phyloP scores from a whole-genome alignment of 1,140 invertebrate species.

The Tetragonula clypearis region DNA sequence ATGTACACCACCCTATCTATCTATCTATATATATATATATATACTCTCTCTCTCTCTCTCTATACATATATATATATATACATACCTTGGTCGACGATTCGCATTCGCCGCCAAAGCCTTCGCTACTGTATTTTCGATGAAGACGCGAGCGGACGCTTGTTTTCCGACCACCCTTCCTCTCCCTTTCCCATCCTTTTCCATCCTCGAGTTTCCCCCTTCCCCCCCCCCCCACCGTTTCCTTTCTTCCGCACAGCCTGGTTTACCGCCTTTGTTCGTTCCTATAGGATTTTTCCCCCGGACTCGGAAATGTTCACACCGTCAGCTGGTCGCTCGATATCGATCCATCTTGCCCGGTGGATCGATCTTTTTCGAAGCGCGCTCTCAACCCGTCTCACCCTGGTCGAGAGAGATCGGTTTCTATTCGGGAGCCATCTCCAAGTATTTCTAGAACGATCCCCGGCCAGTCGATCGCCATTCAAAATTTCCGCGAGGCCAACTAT shows the following conservation, averaged over 20 bases:
- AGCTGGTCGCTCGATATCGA: constrained; percentile 17
- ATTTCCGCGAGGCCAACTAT: constrained; percentile 34
- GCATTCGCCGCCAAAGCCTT: constrained; percentile 6
- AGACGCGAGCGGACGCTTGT: constrained; percentile 13
- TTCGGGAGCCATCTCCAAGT: neutral
- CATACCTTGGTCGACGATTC: neutral
- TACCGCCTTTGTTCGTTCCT: constrained; percentile 13
- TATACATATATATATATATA: neutral
- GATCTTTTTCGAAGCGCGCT: neutral
- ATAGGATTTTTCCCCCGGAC: constrained; percentile 2
- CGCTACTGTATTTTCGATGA: constrained; percentile 38
- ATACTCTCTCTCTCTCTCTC: neutral
- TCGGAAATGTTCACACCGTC: constrained; percentile 1
- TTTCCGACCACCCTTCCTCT: neutral
- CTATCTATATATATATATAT: neutral
- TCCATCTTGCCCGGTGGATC: constrained; percentile 2
- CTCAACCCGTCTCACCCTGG: neutral
- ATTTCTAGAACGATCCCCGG: constrained; percentile 5
- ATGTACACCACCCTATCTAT: neutral
- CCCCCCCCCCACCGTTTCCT: neutral
- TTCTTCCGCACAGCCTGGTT: neutral
- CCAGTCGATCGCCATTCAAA: constrained; percentile 15
- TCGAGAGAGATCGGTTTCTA: constrained; percentile 7
- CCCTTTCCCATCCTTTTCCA: too few relatives aligned
- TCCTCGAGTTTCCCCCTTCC: neutral